These are phyloP conservation scores for Choristoneura rosaceana DNA, from an alignment of 2,888 invertebrate species.

Conservation along the genomic window DNA sequence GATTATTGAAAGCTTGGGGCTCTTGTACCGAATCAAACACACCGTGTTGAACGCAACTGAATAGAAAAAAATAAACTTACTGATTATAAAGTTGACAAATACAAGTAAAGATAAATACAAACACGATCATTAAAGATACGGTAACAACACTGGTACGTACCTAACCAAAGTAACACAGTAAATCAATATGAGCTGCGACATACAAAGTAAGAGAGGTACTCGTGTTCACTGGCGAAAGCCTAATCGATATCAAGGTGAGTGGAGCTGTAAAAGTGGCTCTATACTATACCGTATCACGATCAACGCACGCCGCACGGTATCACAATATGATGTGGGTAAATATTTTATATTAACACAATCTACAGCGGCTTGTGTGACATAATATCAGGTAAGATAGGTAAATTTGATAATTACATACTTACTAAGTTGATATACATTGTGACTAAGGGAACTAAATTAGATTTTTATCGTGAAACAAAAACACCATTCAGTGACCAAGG, in stretches of 20 bases:
- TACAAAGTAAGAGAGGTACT: conserved; percentile 22
- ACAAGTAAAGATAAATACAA: not conserved
- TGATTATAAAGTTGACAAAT: not conserved
- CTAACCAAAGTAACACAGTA: not conserved
- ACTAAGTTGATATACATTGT: not conserved
- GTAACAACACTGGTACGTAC: not conserved
- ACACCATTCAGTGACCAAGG: not conserved
- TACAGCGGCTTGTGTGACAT: not conserved
- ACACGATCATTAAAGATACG: conserved; percentile 1
- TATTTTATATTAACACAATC: not conserved
- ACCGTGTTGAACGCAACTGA: conserved; percentile 1
- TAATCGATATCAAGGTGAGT: conserved; percentile 75
- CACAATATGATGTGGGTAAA: conserved; percentile 3
- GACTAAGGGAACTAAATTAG: not conserved
- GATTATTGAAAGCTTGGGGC: conserved; percentile 61
- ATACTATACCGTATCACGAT: conserved; percentile 49
- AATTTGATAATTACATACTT: not conserved
- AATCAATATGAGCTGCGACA: conserved; percentile 14
- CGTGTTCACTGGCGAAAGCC: conserved; percentile 54
- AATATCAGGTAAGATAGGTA: not conserved
- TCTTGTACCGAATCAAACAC: conserved; percentile 49
- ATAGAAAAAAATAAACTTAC: conserved; percentile 7
- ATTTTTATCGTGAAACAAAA: not conserved
- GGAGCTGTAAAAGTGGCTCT: conserved; percentile 64
- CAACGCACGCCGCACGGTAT: conserved; percentile 20